Evolutionary conservation across 2,888 invertebrate genomes (phyloP).

Genomic region (Drosophila pegasa): DNA sequence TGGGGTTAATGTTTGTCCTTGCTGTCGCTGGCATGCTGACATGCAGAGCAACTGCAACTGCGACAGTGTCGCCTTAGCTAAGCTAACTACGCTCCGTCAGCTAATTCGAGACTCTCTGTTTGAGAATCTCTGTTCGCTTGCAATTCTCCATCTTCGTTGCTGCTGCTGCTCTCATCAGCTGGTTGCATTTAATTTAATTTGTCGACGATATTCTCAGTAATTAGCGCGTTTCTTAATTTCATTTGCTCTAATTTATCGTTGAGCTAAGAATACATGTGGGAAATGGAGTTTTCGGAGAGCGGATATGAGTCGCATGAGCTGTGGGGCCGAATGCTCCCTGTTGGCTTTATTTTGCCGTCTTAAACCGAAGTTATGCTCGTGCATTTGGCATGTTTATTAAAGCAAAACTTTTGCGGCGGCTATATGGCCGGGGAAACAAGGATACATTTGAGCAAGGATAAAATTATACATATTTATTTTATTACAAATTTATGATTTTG

Average conservation of each 20-base stretch:
- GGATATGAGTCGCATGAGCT: neutral
- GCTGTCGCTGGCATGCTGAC: conserved; percentile 46
- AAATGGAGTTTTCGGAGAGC: neutral
- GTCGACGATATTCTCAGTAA: conserved; percentile 58
- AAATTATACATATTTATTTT: conserved; percentile 75
- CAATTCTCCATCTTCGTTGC: conserved; percentile 13
- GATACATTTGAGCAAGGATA: conserved; percentile 53
- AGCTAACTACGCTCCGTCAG: neutral
- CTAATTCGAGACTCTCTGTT: neutral
- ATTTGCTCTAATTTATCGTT: conserved; percentile 60
- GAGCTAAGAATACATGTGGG: conserved; percentile 29
- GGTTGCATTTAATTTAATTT: conserved; percentile 74
- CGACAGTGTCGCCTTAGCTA: neutral
- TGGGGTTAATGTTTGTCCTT: conserved; percentile 69
- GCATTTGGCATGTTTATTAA: conserved; percentile 63
- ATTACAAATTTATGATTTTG: conserved; percentile 81
- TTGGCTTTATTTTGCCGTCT: conserved; percentile 40
- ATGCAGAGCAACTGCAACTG: conserved; percentile 43
- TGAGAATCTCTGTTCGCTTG: neutral
- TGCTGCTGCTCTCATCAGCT: conserved; percentile 49
- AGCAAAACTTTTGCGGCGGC: conserved; percentile 50
- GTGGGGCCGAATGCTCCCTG: too few relatives aligned
- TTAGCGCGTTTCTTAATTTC: conserved; percentile 69
- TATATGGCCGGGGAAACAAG: conserved; percentile 46
- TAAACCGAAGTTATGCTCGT: conserved; percentile 67